Evolutionary conservation across 2,113 vertebrate genomes (phyloP).

Genomic region (Eulemur macaco): DNA sequence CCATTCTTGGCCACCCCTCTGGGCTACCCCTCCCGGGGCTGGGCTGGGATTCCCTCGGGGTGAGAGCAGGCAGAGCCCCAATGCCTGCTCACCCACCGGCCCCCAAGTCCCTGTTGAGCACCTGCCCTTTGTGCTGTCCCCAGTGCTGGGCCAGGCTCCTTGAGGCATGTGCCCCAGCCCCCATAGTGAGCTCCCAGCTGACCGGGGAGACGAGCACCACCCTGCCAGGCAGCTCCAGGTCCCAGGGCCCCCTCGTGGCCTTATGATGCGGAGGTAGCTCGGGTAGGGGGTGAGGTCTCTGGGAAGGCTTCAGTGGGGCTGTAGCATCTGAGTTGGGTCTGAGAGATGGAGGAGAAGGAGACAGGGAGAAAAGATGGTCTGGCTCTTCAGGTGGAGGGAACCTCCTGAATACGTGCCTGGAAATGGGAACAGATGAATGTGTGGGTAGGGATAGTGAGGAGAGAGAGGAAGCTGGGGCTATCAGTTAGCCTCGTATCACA

Average conservation of each 20-base stretch:
- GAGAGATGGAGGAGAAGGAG: neutral
- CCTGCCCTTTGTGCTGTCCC: neutral
- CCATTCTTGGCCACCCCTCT: neutral
- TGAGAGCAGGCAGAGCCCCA: neutral
- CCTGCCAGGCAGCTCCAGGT: neutral
- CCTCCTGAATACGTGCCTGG: neutral
- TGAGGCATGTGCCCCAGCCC: rapidly evolving
- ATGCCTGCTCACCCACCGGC: rapidly evolving
- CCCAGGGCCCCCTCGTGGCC: neutral
- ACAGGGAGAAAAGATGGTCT: neutral
- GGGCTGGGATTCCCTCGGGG: neutral
- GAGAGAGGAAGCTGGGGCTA: neutral
- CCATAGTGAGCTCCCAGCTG: too few relatives aligned
- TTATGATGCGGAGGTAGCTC: neutral
- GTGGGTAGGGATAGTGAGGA: too few relatives aligned
- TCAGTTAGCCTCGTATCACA: neutral
- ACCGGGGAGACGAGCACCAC: neutral
- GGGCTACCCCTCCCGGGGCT: neutral
- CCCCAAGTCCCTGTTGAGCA: neutral
- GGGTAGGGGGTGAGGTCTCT: neutral
- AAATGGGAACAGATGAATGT: neutral
- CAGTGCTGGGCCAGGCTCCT: neutral
- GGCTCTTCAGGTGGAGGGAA: neutral
- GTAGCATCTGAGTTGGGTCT: neutral
- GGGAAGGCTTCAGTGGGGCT: neutral